Base-by-base conservation (phyloP, 2,888 invertebrate genomes). In the Falcaria lacertinaria region DNA sequence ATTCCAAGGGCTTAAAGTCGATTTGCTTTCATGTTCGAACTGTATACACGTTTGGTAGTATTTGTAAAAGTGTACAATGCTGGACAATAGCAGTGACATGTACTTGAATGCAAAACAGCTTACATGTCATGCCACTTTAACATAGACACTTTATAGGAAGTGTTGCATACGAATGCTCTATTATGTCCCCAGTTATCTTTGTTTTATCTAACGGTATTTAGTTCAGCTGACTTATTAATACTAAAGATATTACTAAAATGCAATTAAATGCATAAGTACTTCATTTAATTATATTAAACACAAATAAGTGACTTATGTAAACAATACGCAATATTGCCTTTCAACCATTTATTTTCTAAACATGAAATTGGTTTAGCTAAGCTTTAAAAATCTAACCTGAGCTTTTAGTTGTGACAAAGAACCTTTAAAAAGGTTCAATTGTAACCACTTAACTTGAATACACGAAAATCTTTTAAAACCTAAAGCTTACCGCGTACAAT, bases 71-170 rank as follows among this genome's bases (percentile, higher is more conserved):
- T 49, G 62, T 75, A 79, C 77, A 79, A 81, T 73, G 69, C 80
- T 70, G 76, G 72, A 85, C 81, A 83, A 85, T 84, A 83, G 79
- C 72, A 69, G 64, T 80, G 83, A 84, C 80, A 80, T 80, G 77
- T 78, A 76, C 68, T 79, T 80, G 77, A 81, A 87, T 85, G 81
- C 82, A 80, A 85, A 88, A 76, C 75, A 79, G 79, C 75, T 76
- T 76, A 73, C 74, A 73, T 81, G 79, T 78, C 82, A 82, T 74
- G 73, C 69, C 69, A 69, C 67, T 80, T 80, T 72, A 80, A 79
- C 69, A 74, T 74, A 64, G 71, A 62, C 65, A 65, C 67, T 73
- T 77, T 80, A 75, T 79, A 84, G 76, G 78, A 85, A 81, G 71
- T 74, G 53, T 59, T 44, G 60, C 56, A 74, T 77, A 69, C 64